Conservation (phyloP, 2,797 vertebrate species). For the Pogoniulus pusillus region DNA sequence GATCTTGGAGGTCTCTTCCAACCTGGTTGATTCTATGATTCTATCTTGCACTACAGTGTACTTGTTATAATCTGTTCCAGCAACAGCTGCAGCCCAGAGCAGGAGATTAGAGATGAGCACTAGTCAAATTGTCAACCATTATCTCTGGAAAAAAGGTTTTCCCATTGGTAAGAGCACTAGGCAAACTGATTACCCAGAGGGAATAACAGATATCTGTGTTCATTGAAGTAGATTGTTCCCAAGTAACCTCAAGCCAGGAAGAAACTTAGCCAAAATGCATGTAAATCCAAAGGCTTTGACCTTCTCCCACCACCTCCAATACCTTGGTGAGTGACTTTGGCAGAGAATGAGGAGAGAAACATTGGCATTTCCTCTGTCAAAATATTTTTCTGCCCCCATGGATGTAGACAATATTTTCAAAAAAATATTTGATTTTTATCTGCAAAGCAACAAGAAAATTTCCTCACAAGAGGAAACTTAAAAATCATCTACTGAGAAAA, state of each 20-base stretch:
- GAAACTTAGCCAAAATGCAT: neutral
- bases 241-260: constrained; percentile 23
- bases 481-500: constrained; percentile 41
- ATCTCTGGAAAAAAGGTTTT: neutral
- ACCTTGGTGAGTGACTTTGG: constrained; percentile 50
- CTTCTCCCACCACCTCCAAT: constrained; percentile 31
- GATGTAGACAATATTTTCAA: constrained; percentile 41
- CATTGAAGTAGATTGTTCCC: neutral
- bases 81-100: neutral
- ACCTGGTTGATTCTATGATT: too few species aligned
- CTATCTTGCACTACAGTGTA: neutral
- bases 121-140: neutral
- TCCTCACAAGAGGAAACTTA: constrained; percentile 44
- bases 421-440: constrained; percentile 58
- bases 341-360: constrained; percentile 34
- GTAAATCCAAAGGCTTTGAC: constrained; percentile 21
- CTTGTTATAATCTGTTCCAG: neutral
- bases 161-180: neutral
- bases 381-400: constrained; percentile 62
- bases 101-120: neutral
- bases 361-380: constrained; percentile 57
- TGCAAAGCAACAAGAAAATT: constrained; percentile 61
- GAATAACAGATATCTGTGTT: neutral
- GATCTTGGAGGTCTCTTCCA: too few species aligned
- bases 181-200: neutral